Evolutionary conservation across 2,797 vertebrate species (phyloP), one percentile per base, ranked within the genome.

Genomic region (Cheirogaleus major): DNA sequence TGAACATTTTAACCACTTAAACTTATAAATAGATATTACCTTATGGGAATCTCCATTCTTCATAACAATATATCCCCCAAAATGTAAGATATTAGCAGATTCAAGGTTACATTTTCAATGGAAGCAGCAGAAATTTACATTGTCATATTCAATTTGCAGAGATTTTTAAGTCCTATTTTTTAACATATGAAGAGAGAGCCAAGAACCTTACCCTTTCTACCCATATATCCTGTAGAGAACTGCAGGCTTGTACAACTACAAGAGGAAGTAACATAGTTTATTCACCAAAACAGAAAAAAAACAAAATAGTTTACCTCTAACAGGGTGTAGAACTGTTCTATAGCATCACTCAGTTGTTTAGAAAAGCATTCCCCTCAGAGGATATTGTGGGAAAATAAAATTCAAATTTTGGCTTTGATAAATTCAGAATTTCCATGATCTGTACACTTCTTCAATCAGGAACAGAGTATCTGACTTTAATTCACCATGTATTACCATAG

Each of bases 391-490:
- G 93, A 79, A 96, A 96, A 93, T 61, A 95, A 93, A 96, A 88
- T 85, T 93, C 79, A 96, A 94, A 93, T 89, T 82, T 96, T 96
- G 89, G 61, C 67, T 95, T 95, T 92, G 79, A 96, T 94, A 97
- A 95, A 96, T 97, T 97, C 86, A 97, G 83, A 97, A 55, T 97
- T 96, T 96, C 91, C 91, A 93, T 89, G 89, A 97, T 95, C 93
- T 97, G 89, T 95, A 93, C 87, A 95, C 57, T 96, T 93, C 94
- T 91, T 95, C 57, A 94, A 52, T 82, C 82, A 89, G 78, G 55
- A 96, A 93, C 78, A 93, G 72, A 92, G 55, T 95, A 82, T 94
- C 67, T 96, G 78, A 96, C 78, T 96, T 95, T 65, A 96, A 90
- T 95, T 95, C 96, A 73, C 73, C 91, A 95, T 18, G 5, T 89